Evolutionary conservation across 2,797 vertebrate genomes (phyloP).

Genomic region (Poecilia picta): DNA sequence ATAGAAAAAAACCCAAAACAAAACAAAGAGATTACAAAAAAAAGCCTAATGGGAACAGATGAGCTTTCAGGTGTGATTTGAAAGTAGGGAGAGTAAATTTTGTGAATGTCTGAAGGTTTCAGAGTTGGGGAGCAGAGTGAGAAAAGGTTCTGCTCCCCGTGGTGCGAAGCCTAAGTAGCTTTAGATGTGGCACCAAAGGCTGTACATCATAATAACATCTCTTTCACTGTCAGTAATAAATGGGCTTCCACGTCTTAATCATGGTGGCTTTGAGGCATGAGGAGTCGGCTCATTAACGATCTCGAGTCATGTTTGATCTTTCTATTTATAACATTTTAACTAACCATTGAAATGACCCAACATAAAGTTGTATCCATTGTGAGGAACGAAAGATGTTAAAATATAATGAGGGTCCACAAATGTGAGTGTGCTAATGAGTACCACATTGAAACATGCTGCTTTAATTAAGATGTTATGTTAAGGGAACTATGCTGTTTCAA

Average conservation of each 20-base stretch:
- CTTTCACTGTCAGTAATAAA: constrained; percentile 11
- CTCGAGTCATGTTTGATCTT: constrained; percentile 12
- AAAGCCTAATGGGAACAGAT: background rate
- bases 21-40: background rate
- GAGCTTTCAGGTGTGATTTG: background rate
- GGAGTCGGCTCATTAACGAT: constrained; percentile 5
- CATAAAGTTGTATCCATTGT: background rate
- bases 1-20: background rate
- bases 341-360: constrained; percentile 6
- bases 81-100: background rate
- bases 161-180: background rate
- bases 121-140: background rate
- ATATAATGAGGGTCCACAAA: background rate
- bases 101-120: background rate
- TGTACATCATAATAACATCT: background rate
- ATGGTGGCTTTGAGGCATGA: background rate
- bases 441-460: background rate
- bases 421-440: background rate
- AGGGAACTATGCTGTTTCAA: background rate
- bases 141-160: background rate
- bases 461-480: background rate
- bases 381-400: background rate
- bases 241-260: constrained; percentile 9
- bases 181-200: constrained; percentile 10
- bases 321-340: constrained; percentile 1